phyloP scores from a whole-genome alignment of 2,797 vertebrate species.

The Esox masquinongy region DNA sequence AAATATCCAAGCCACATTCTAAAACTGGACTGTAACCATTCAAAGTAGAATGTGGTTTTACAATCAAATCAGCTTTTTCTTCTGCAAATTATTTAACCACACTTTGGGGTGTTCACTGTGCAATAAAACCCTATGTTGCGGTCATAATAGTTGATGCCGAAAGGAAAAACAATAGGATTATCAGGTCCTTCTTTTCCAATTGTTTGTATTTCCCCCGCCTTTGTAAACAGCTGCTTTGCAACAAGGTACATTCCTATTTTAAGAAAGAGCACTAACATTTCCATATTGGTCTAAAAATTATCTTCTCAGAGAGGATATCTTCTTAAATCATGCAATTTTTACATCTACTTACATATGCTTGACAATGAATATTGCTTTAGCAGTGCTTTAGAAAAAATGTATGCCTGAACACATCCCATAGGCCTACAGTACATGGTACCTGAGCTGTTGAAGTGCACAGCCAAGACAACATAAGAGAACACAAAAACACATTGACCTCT shows the following conservation, averaged over 20 bases:
- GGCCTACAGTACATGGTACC: neutral
- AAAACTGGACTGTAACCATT: neutral
- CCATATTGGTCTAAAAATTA: neutral
- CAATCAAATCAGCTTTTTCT: neutral
- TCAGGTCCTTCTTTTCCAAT: neutral
- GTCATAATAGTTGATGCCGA: neutral
- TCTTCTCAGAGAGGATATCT: neutral
- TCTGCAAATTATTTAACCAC: neutral
- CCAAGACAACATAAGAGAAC: neutral
- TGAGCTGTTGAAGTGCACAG: neutral
- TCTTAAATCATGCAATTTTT: neutral
- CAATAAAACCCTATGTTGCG: neutral
- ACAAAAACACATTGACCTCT: neutral
- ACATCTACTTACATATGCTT: neutral
- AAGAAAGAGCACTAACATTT: neutral
- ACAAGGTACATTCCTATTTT: neutral
- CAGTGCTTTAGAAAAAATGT: neutral
- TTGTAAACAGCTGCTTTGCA: neutral
- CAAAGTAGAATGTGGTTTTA: neutral
- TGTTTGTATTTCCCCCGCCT: conserved; percentile 2
- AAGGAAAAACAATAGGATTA: neutral
- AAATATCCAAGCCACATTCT: neutral
- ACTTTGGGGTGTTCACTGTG: neutral
- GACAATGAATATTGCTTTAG: neutral
- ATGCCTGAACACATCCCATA: neutral